Percentiles rank a stretch among this genome's conserved stretches.
These are phyloP conservation scores for Agriotes lineatus DNA, from an alignment of 2,888 invertebrate genomes.

Conservation along the genomic window DNA sequence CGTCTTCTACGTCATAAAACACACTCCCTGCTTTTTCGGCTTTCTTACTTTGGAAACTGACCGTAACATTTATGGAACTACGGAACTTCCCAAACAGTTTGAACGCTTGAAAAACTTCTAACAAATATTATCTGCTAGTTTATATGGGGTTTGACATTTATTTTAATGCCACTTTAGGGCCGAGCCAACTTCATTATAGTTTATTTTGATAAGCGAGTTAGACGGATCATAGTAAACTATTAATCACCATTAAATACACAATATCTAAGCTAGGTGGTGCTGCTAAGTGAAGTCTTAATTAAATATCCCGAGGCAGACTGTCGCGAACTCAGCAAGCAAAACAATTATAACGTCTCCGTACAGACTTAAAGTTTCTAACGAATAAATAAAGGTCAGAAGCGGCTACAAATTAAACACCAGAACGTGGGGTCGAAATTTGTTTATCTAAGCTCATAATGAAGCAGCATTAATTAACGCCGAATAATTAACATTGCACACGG, in stretches of 20 bases:
- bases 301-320: neutral
- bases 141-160: constrained; percentile 33
- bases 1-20: constrained; percentile 54
- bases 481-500: neutral
- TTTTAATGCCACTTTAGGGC: constrained; percentile 17
- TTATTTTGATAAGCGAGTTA: neutral
- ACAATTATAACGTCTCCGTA: neutral
- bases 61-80: constrained; percentile 56
- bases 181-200: neutral
- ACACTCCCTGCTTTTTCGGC: constrained; percentile 51
- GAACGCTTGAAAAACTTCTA: constrained; percentile 39
- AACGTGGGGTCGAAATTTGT: constrained; percentile 1
- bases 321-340: neutral
- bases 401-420: neutral
- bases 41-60: constrained; percentile 50
- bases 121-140: constrained; percentile 43
- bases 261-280: neutral
- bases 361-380: neutral
- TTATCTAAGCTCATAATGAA: constrained; percentile 2
- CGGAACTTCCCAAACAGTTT: constrained; percentile 43
- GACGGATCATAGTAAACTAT: no score
- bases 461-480: neutral
- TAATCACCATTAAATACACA: neutral
- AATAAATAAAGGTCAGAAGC: neutral
- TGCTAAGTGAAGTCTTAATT: neutral